Conservation (phyloP, 2,113 vertebrate species). For the Tyrannus savana region DNA sequence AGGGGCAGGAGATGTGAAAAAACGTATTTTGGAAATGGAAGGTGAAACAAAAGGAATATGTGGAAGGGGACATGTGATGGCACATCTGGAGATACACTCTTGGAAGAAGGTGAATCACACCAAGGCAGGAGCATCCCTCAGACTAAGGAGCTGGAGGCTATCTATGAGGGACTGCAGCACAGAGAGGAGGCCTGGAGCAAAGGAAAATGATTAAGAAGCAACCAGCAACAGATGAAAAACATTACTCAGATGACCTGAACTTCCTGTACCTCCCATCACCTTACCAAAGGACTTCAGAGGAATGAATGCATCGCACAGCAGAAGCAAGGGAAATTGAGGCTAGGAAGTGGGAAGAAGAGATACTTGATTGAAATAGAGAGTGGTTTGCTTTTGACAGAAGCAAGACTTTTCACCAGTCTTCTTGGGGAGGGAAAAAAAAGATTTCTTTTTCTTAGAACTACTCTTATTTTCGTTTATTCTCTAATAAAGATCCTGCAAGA, state of each 20-base stretch:
- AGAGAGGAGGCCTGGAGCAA: background rate
- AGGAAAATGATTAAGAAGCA: background rate
- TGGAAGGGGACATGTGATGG: background rate
- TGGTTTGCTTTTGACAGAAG: background rate
- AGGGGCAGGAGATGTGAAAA: background rate
- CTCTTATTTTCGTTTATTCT: background rate
- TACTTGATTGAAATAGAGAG: background rate
- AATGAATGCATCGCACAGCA: background rate
- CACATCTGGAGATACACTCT: background rate
- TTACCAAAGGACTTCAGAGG: background rate
- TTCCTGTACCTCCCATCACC: background rate
- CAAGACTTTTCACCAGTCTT: background rate
- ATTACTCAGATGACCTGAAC: background rate
- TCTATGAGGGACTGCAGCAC: background rate
- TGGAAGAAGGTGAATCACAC: background rate
- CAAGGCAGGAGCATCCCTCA: background rate
- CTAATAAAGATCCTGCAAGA: background rate
- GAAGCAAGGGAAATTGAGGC: background rate
- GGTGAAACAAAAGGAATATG: background rate
- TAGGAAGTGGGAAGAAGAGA: background rate
- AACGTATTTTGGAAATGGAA: background rate
- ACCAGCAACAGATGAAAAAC: background rate
- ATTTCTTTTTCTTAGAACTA: background rate
- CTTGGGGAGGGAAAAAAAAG: background rate
- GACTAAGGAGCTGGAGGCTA: background rate